Base-by-base conservation (phyloP, 2,888 invertebrate genomes). In the Synergus itoensis region DNA sequence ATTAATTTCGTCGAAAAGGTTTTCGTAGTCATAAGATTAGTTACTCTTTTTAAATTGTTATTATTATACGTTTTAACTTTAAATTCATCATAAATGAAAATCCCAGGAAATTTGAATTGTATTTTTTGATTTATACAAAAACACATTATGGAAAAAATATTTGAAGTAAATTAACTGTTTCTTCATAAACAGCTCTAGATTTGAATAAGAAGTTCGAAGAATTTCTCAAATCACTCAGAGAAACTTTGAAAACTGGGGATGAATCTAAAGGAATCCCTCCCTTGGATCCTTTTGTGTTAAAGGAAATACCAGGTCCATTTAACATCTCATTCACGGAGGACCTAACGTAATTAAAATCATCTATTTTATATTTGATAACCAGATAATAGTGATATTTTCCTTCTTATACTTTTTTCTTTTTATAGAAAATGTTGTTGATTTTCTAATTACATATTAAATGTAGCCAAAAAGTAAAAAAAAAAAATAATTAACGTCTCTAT, bases 241-340 rank as follows among this genome's bases (percentile, higher is more conserved):
- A 57, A 40, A 16, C n/a, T 8, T 69, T 82, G 21, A 78, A 41
- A 77, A 60, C 40, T 0, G 81, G 80, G 73, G 43, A 80, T 21
- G 21, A 69, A 16, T 65, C 53, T 14, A 73, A 69, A 40, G 57
- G 73, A n/a, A 60, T 81, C 12, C 80, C 69, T 60, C 4, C n/a
- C 28, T 41, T 78, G 2, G 80, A 82, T 65, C 80, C 81, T 14
- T 62, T 65, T 41, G 43, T 5, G 28, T 45, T 16, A 0, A 21
- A 12, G 0, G 12, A 83, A 8, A 69, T 7, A 64, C 40, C 16
- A 57, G 57, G 57, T 18, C 57, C 57, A 57, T 3, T 18, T 7
- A 57, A 1, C 18, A 18, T 57, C 5, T 5, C 36, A n/a, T n/a
- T 18, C 4, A n/a, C n/a, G 57, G 14, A 4, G 16, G 45, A 69